Conservation (phyloP, 1,140 invertebrate species). For the Acyrthosiphon pisum region DNA sequence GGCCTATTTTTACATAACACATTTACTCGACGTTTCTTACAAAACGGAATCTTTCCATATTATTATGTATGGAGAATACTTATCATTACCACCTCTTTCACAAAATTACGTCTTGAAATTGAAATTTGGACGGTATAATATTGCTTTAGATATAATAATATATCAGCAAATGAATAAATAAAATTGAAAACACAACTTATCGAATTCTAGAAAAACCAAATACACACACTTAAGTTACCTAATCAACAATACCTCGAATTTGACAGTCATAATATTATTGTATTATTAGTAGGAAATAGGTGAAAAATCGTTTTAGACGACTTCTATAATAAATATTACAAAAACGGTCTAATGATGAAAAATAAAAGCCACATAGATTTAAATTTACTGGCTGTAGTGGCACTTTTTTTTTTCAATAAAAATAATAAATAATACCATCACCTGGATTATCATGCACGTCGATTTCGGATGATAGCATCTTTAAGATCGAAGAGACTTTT, state of each 20-base stretch:
- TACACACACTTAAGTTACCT: too few species aligned
- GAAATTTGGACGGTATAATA: not conserved
- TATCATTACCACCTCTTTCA: not conserved
- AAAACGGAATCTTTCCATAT: not conserved
- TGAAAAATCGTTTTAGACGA: too few species aligned
- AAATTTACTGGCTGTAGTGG: not conserved
- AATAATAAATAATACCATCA: not conserved
- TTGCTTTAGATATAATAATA: too few species aligned
- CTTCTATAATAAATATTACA: too few species aligned
- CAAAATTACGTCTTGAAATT: not conserved
- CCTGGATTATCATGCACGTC: not conserved
- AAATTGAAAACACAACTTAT: not conserved
- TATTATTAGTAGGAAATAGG: too few species aligned
- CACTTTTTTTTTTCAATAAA: not conserved
- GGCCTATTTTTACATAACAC: not conserved
- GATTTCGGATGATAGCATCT: accelerated
- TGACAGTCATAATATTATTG: too few species aligned
- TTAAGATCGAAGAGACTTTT: not conserved
- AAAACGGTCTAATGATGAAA: not conserved
- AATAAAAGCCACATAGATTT: not conserved
- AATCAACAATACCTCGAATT: too few species aligned
- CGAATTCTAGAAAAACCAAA: not conserved
- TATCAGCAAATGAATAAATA: too few species aligned
- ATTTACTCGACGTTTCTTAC: not conserved
- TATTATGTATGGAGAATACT: not conserved